Evolutionary conservation across 2,888 invertebrate genomes (phyloP).

Genomic region (Leptinotarsa rubiginosa): DNA sequence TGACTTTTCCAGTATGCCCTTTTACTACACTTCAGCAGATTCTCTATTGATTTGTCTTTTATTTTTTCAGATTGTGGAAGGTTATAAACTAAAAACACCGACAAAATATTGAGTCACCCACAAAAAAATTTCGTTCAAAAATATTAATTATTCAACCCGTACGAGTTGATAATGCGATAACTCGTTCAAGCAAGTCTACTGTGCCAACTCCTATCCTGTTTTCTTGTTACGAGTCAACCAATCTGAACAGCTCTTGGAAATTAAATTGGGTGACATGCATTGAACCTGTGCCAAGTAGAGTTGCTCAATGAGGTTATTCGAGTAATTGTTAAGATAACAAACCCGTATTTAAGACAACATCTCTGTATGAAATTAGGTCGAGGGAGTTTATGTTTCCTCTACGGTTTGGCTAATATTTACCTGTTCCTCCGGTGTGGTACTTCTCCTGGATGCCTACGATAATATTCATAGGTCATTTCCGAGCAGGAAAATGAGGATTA

Average conservation of each 20-base stretch:
- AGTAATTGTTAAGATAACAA: slow-evolving; percentile 37
- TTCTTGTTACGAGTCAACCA: slow-evolving; percentile 18
- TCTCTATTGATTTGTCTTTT: no score
- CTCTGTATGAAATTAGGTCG: slow-evolving; percentile 22
- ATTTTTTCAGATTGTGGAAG: no score
- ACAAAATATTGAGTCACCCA: no score
- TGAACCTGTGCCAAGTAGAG: slow-evolving; percentile 38
- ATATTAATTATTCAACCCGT: no score
- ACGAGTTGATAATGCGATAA: not conserved
- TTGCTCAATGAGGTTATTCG: slow-evolving; percentile 31
- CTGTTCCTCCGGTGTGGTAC: slow-evolving; percentile 6
- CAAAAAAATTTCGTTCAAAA: no score
- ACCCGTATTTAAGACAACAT: slow-evolving; percentile 26
- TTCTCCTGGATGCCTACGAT: slow-evolving; percentile 12
- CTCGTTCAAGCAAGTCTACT: not conserved
- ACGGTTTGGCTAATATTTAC: slow-evolving; percentile 23
- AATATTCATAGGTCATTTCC: slow-evolving; percentile 17
- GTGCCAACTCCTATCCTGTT: not conserved
- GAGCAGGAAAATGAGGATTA: not conserved
- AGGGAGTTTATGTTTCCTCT: slow-evolving; percentile 16
- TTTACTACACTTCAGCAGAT: no score
- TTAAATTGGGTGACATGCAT: slow-evolving; percentile 38
- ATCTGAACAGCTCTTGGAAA: slow-evolving; percentile 22
- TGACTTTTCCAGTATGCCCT: no score
- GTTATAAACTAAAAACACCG: no score